A percentile compares a stretch with the other conserved stretches of the same genome.
phyloP scores from a whole-genome alignment of 2,797 vertebrate species.

The Cryptoprocta ferox region DNA sequence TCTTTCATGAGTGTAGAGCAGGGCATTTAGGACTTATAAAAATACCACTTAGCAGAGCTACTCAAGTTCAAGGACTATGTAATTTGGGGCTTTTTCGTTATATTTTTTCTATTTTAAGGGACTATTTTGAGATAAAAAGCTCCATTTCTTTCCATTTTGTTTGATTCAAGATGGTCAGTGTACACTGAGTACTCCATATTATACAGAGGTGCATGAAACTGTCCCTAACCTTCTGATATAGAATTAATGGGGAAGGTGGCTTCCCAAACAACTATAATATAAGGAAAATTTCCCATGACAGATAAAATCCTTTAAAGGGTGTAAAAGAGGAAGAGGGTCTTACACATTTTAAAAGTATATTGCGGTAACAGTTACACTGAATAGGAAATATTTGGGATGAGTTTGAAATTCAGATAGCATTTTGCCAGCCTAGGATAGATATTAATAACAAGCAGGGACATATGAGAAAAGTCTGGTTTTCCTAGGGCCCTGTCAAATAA shows the following conservation, averaged over 20 bases:
- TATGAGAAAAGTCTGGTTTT: not conserved
- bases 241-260: not conserved
- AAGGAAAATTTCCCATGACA: not conserved
- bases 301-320: not conserved
- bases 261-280: not conserved
- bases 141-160: not conserved
- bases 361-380: not conserved
- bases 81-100: not conserved
- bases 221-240: not conserved
- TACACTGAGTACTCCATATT: accelerated
- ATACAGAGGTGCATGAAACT: not conserved
- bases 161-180: not conserved
- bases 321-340: not conserved
- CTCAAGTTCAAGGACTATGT: not conserved
- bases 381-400: not conserved
- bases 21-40: not conserved
- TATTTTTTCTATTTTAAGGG: not conserved
- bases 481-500: not conserved
- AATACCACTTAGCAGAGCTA: not conserved
- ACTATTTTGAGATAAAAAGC: not conserved
- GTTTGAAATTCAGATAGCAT: not conserved
- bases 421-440: not conserved
- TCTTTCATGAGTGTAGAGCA: not conserved
- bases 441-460: not conserved
- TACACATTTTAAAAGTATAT: not conserved